Evolutionary conservation across 2,888 invertebrate genomes (phyloP).

Genomic region (Gasteruption jaculator): DNA sequence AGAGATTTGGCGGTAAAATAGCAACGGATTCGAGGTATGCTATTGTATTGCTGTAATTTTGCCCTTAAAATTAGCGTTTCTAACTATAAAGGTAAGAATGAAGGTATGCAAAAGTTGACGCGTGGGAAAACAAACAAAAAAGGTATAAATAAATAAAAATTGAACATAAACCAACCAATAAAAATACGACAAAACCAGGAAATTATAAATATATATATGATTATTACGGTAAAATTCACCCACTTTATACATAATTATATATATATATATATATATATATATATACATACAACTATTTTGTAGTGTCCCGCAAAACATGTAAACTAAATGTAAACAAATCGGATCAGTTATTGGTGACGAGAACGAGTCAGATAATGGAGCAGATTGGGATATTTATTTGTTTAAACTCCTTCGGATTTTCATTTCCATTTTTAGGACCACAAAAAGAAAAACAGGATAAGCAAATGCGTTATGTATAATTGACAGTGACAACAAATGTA

Average conservation of each 20-base stretch:
- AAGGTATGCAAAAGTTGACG: background rate
- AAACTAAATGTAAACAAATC: constrained; percentile 47
- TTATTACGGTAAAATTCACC: constrained; percentile 38
- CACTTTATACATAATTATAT: constrained; percentile 39
- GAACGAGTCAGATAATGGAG: constrained; percentile 9
- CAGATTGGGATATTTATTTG: constrained; percentile 17
- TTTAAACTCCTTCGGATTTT: no score
- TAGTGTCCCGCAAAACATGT: constrained; percentile 49
- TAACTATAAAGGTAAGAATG: no score
- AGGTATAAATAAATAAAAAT: constrained; percentile 23
- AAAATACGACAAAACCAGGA: background rate
- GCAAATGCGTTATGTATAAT: constrained; percentile 8
- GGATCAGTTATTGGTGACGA: constrained; percentile 11
- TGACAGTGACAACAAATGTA: constrained; percentile 4
- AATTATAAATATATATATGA: constrained; percentile 26
- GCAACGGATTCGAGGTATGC: no score
- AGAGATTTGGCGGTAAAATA: no score
- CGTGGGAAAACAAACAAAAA: no score
- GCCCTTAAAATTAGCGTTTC: no score
- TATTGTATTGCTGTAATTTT: no score
- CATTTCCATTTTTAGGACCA: no score
- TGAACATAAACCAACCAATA: constrained; percentile 43
- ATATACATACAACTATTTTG: constrained; percentile 55
- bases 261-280: constrained; percentile 52
- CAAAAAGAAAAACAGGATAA: no score